phyloP scores from a whole-genome alignment of 2,888 invertebrate genomes.

The Hirtodrosophila trivittata region DNA sequence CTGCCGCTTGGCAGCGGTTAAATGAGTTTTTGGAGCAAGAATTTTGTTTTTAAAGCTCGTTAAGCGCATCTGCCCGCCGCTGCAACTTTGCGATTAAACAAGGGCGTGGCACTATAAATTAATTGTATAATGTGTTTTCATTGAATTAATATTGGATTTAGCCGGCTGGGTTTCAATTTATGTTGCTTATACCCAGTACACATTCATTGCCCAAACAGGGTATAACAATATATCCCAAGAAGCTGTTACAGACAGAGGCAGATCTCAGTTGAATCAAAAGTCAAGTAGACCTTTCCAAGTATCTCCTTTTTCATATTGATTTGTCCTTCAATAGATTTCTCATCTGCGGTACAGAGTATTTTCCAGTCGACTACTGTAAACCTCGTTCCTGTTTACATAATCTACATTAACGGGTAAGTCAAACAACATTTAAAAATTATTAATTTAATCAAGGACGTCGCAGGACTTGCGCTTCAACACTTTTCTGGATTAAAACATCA shows the following conservation, averaged over 20 bases:
- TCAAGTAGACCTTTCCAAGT: too few relatives aligned
- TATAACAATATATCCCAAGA: too few relatives aligned
- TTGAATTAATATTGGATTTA: slow-evolving; percentile 69
- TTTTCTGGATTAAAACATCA: slow-evolving; percentile 64
- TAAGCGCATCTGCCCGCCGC: slow-evolving; percentile 54
- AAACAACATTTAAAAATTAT: slow-evolving; percentile 60
- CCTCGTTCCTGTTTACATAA: neutral
- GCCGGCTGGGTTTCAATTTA: slow-evolving; percentile 21
- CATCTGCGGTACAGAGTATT: neutral
- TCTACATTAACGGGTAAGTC: slow-evolving; percentile 41
- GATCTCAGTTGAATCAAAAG: too few relatives aligned
- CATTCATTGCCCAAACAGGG: too few relatives aligned
- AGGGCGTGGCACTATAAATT: slow-evolving; percentile 42
- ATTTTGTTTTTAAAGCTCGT: slow-evolving; percentile 56
- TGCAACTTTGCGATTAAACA: slow-evolving; percentile 54
- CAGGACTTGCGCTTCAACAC: slow-evolving; percentile 51
- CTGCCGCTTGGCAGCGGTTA: slow-evolving; percentile 15
- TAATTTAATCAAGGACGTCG: slow-evolving; percentile 63
- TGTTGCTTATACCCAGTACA: slow-evolving; percentile 5
- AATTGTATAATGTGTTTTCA: slow-evolving; percentile 62
- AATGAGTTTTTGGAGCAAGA: slow-evolving; percentile 10
- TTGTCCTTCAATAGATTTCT: too few relatives aligned
- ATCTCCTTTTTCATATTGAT: too few relatives aligned
- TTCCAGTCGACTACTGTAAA: neutral
- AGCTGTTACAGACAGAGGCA: neutral